Percentiles rank a stretch among this genome's conserved stretches.
Conservation (phyloP, 2,113 vertebrate species). For the Bubo bubo region DNA sequence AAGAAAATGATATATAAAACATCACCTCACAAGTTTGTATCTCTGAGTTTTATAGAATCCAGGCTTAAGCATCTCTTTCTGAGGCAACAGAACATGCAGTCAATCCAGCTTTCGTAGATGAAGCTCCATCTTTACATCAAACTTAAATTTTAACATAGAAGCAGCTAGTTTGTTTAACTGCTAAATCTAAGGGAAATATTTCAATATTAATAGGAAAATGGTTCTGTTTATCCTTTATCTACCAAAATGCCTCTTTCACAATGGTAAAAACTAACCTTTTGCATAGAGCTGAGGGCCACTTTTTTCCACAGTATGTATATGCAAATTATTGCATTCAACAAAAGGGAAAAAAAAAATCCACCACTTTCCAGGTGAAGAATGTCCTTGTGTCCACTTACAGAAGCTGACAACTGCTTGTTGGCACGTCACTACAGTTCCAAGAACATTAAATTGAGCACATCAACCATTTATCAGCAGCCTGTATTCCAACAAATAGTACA, state of each 20-base stretch:
- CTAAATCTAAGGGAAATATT: neutral
- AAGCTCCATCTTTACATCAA: neutral
- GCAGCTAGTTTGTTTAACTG: neutral
- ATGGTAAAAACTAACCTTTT: neutral
- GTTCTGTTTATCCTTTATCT: neutral
- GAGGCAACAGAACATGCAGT: neutral
- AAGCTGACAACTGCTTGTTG: neutral
- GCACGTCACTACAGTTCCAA: neutral
- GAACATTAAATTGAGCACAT: neutral
- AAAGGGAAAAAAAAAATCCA: neutral
- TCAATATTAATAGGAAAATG: neutral
- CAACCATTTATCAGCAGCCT: neutral
- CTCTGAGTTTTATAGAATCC: neutral
- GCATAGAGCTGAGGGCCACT: neutral
- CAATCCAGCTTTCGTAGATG: neutral
- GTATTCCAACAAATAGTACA: neutral
- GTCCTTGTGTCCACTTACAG: neutral
- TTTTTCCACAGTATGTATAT: neutral
- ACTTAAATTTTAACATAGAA: neutral
- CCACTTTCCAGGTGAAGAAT: neutral
- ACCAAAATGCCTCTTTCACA: neutral
- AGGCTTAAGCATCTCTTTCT: neutral
- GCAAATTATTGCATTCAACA: neutral
- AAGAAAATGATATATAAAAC: conserved; percentile 10
- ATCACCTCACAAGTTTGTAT: neutral